Conservation (phyloP, 2,797 vertebrate species). For the Myotis findleyi region DNA sequence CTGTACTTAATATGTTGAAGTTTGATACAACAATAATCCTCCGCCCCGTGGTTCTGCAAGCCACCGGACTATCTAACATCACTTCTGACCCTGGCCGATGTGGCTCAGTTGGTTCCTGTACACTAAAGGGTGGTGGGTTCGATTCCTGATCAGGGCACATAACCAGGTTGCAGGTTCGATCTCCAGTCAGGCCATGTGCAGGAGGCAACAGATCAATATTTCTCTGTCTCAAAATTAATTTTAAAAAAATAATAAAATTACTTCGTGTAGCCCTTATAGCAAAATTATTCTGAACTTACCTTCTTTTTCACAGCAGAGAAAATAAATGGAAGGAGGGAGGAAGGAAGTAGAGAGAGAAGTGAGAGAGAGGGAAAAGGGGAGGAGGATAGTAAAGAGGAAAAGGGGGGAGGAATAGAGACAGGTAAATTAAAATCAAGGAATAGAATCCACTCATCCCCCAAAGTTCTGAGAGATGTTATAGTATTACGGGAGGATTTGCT, state of each 20-base stretch:
- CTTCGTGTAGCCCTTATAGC: background rate
- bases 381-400: background rate
- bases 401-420: background rate
- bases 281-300: conserved; percentile 45
- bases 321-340: background rate
- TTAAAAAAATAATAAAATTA: background rate
- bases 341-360: background rate
- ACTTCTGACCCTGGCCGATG: background rate
- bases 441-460: background rate
- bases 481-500: background rate
- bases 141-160: background rate
- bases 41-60: background rate
- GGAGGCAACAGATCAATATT: background rate
- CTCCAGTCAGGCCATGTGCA: background rate
- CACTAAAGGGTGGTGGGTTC: background rate
- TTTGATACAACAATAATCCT: background rate
- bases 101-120: background rate
- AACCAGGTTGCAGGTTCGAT: background rate
- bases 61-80: background rate
- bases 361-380: no score
- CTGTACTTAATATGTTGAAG: background rate
- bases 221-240: background rate
- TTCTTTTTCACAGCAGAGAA: conserved; percentile 34
- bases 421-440: background rate
- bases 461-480: background rate